Conservation (phyloP, 2,113 vertebrate species). For the Peucedramus taeniatus region DNA sequence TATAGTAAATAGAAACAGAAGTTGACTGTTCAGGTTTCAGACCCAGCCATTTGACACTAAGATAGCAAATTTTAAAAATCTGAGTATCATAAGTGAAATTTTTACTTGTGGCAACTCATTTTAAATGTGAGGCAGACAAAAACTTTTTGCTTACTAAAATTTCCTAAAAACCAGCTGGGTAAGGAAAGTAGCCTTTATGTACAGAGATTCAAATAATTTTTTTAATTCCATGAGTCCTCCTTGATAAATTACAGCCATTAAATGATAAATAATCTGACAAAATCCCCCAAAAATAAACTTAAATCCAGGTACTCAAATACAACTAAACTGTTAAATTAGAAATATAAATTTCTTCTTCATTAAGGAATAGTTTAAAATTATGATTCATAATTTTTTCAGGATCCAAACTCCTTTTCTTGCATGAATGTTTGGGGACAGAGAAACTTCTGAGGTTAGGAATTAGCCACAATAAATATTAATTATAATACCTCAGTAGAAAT, state of each 20-base stretch:
- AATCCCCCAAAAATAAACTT: background rate
- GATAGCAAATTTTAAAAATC: background rate
- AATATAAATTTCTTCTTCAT: background rate
- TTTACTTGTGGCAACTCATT: background rate
- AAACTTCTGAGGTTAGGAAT: background rate
- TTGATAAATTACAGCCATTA: background rate
- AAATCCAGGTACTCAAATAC: background rate
- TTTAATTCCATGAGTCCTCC: background rate
- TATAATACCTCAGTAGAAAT: background rate
- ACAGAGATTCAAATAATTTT: background rate
- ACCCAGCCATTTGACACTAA: background rate
- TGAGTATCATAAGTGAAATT: background rate
- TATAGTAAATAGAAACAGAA: background rate
- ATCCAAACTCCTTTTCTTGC: background rate
- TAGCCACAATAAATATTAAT: conserved; percentile 12
- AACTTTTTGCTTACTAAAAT: background rate
- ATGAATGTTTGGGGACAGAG: background rate
- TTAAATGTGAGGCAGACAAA: background rate
- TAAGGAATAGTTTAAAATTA: background rate
- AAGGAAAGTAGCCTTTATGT: background rate
- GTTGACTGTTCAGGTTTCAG: background rate
- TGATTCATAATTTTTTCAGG: background rate
- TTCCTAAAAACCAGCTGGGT: background rate
- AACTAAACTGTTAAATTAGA: background rate
- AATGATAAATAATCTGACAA: background rate